Evolutionary conservation across 2,113 vertebrate genomes (phyloP).

Genomic region (Podarcis cretensis): DNA sequence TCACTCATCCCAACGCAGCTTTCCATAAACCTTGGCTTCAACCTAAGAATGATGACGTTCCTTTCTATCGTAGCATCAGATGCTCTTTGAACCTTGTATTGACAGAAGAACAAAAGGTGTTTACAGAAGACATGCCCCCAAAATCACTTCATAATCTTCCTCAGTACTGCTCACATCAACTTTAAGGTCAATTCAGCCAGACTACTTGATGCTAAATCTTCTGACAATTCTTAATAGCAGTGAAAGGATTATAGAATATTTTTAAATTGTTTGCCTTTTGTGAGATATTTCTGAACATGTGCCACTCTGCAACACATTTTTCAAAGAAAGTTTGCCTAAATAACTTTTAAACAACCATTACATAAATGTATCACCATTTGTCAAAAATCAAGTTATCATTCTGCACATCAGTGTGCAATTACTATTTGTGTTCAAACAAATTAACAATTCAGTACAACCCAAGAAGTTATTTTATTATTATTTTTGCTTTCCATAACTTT

Average conservation of each 20-base stretch:
- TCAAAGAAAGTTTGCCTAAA: constrained; percentile 58
- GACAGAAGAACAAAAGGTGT: constrained; percentile 55
- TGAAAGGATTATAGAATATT: constrained; percentile 58
- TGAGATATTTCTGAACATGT: constrained; percentile 66
- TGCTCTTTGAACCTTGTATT: constrained; percentile 42
- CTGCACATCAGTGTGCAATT: constrained; percentile 32
- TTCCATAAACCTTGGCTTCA: constrained; percentile 37
- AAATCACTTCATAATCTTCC: constrained; percentile 19
- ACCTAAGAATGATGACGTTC: constrained; percentile 43
- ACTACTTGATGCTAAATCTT: constrained; percentile 50
- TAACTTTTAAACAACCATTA: constrained; percentile 61
- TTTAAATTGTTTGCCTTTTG: constrained; percentile 65
- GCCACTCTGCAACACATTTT: constrained; percentile 64
- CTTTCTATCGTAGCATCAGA: constrained; percentile 46
- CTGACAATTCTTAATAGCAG: constrained; percentile 56
- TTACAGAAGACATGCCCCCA: constrained; percentile 24
- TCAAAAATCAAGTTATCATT: constrained; percentile 37
- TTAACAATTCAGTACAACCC: constrained; percentile 42
- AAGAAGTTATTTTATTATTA: constrained; percentile 10
- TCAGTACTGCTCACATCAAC: constrained; percentile 46
- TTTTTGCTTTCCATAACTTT: not conserved
- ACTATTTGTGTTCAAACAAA: constrained; percentile 39
- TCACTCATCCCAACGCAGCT: constrained; percentile 1
- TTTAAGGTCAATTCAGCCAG: constrained; percentile 64
- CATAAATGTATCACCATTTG: constrained; percentile 33